phyloP scores from a whole-genome alignment of 1,140 invertebrate species.

The roundworm (Caenorhabditis elegans) region WBcel235 BX284606.5:7661001-7661500 shows the following conservation, averaged over 20 bases:
- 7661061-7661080: neutral
- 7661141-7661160: neutral
- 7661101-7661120: neutral
- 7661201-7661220: neutral
- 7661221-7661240: neutral
- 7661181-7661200: no score
- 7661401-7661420: slow-evolving; percentile 27
- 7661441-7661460: neutral
- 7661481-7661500: neutral
- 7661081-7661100: neutral
- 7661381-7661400: slow-evolving; percentile 27
- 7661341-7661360: slow-evolving; percentile 1
- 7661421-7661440: slow-evolving; percentile 3
- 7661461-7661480: slow-evolving; percentile 2
- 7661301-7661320: slow-evolving; percentile 29
- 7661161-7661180: neutral
- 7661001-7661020: neutral
- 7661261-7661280: neutral
- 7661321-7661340: slow-evolving; percentile 6
- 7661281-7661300: neutral
- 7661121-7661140: neutral
- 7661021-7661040: neutral
- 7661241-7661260: neutral
- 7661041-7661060: neutral
- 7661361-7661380: neutral